phyloP scores from a whole-genome alignment of 2,113 vertebrate genomes.

The Cairina moschata region DNA sequence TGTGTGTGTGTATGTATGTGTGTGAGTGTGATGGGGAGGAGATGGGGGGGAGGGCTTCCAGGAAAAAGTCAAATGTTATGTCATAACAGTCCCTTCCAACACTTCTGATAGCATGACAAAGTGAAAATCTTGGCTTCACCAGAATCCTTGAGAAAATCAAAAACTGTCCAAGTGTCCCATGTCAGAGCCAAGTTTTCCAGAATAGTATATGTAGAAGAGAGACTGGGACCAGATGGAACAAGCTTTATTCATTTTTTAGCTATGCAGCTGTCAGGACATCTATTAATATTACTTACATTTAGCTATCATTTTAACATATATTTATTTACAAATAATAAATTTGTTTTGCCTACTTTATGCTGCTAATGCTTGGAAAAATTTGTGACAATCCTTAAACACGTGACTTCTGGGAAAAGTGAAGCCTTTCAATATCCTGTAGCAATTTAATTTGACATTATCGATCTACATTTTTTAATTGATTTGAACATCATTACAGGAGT shows the following conservation, averaged over 20 bases:
- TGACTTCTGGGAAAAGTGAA: slow-evolving; percentile 29
- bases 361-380: background rate
- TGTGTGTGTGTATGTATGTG: too few relatives aligned
- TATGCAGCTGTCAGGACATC: background rate
- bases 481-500: slow-evolving; percentile 9
- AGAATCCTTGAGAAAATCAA: background rate
- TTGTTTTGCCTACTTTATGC: background rate
- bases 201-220: background rate
- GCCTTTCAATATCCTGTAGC: slow-evolving; percentile 1
- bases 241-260: background rate
- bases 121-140: background rate
- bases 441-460: slow-evolving; percentile 24
- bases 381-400: background rate
- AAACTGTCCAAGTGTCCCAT: background rate
- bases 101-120: background rate
- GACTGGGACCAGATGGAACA: background rate
- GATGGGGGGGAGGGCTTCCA: accelerated
- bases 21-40: too few relatives aligned
- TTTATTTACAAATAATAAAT: background rate
- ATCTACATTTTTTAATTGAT: slow-evolving; percentile 49
- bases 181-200: background rate
- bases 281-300: background rate
- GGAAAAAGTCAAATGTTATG: background rate
- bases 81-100: background rate
- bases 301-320: background rate